phyloP scores from a whole-genome alignment of 2,888 invertebrate species.

The Tachina fera region DNA sequence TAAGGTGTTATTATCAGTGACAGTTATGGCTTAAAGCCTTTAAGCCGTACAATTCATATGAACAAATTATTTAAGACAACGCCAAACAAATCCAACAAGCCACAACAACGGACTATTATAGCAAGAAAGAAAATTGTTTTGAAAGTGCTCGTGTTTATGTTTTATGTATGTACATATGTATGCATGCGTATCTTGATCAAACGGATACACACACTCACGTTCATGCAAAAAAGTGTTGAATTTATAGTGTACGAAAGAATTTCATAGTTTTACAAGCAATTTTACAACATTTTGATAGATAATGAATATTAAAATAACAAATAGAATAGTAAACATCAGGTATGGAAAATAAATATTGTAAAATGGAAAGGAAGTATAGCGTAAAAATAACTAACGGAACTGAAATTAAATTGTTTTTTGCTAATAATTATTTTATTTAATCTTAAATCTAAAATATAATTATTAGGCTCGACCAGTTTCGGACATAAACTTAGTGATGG shows the following conservation, averaged over 20 bases:
- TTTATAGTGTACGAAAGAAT: conserved; percentile 48
- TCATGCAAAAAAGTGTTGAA: conserved; percentile 39
- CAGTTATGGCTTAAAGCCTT: conserved; percentile 68
- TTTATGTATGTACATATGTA: not conserved
- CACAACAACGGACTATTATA: not conserved
- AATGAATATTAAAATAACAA: conserved; percentile 54
- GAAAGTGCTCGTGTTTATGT: conserved; percentile 33
- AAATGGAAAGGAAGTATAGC: not conserved
- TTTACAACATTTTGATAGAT: conserved; percentile 58
- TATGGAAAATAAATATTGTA: not conserved
- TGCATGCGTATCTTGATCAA: conserved; percentile 39
- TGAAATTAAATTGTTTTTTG: too few relatives aligned
- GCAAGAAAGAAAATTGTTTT: conserved; percentile 53
- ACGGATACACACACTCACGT: conserved; percentile 5
- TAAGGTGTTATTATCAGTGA: conserved; percentile 67
- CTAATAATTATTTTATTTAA: too few relatives aligned
- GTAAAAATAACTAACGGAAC: not conserved
- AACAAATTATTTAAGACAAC: conserved; percentile 58
- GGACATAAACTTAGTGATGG: too few relatives aligned
- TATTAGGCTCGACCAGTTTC: too few relatives aligned
- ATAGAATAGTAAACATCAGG: conserved; percentile 5
- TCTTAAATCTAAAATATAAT: too few relatives aligned
- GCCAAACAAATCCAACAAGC: conserved; percentile 12
- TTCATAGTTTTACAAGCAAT: conserved; percentile 61
- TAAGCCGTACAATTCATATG: conserved; percentile 49